phyloP scores from a whole-genome alignment of 2,797 vertebrate species.

The Anableps anableps region DNA sequence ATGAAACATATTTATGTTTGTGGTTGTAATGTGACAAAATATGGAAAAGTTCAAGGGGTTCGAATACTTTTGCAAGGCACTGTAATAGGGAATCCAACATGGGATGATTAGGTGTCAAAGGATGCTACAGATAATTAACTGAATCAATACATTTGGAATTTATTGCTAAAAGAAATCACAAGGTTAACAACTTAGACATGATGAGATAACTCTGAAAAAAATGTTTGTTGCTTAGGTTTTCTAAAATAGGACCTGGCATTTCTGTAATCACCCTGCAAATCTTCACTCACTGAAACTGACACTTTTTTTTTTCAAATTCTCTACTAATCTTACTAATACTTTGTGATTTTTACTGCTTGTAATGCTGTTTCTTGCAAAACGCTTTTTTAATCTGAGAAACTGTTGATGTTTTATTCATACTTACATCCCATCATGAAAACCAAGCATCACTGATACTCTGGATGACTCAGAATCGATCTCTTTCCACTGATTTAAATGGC shows the following conservation, averaged over 20 bases:
- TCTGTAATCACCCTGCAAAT: background rate
- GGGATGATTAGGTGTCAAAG: background rate
- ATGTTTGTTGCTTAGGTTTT: background rate
- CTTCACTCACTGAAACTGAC: background rate
- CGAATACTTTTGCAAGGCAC: no score
- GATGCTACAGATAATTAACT: background rate
- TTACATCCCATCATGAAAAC: slow-evolving; percentile 59
- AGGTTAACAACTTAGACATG: background rate
- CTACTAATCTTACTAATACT: background rate
- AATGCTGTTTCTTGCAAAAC: background rate
- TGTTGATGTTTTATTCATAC: slow-evolving; percentile 47
- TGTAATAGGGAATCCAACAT: no score
- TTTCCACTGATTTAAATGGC: slow-evolving; percentile 68
- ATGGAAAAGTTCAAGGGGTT: no score
- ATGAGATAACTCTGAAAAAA: background rate
- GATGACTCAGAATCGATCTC: slow-evolving; percentile 62
- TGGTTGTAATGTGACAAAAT: no score
- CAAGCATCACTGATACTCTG: slow-evolving; percentile 48
- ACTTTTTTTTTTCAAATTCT: background rate
- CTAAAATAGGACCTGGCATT: background rate
- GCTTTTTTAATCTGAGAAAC: slow-evolving; percentile 5
- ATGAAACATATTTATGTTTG: no score
- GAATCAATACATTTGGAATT: background rate
- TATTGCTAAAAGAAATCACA: background rate
- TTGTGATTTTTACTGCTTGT: background rate